Base-by-base conservation (phyloP, 2,113 vertebrate genomes). In the Mionectes macconnelli region DNA sequence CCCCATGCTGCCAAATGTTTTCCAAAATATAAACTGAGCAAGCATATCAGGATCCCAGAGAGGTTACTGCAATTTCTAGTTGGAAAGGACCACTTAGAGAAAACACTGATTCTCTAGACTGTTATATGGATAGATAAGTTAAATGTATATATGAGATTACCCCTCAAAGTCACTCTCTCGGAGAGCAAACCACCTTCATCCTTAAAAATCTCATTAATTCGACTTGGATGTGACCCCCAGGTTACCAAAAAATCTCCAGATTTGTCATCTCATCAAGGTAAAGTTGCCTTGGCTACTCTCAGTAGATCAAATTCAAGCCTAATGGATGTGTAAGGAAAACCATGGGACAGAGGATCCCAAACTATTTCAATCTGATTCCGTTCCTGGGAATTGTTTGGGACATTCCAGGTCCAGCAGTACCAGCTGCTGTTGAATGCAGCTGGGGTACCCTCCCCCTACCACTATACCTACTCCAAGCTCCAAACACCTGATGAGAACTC, bases 271-370 rank as follows among this genome's bases (percentile, higher is more conserved):
- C 24, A 78, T 67, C 47, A 59, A 73, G 31, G 49, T 52, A 40
- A 88, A 42, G 18, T n/a, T 44, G 39, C n/a, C 60, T 74, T 39
- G 10, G 35, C 60, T 75, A 22, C 60, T 78, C 53, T 83, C 68
- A 75, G 15, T 19, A 14, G 53, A 73, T 42, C 28, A 76, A 25
- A 76, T 33, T 68, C 12, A 69, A 55, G 24, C 35, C 20, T 76
- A 81, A 76, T 18, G 12, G 22, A 35, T 24, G 4, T 50, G 16
- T 68, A 68, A 72, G n/a, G 40, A 57, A 69, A 84, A 44, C 8
- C 0, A 0, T 6, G 2, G 28, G 21, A 72, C 57, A 82, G 21
- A 49, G 25, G 20, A 69, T 6, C 9, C 12, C 42, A 37, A 53
- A 22, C 2, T 47, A 12, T 22, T 78, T 59, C 22, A 73, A 10